Evolutionary conservation across 2,888 invertebrate genomes (phyloP).

Genomic region (Aporophyla lueneburgensis): DNA sequence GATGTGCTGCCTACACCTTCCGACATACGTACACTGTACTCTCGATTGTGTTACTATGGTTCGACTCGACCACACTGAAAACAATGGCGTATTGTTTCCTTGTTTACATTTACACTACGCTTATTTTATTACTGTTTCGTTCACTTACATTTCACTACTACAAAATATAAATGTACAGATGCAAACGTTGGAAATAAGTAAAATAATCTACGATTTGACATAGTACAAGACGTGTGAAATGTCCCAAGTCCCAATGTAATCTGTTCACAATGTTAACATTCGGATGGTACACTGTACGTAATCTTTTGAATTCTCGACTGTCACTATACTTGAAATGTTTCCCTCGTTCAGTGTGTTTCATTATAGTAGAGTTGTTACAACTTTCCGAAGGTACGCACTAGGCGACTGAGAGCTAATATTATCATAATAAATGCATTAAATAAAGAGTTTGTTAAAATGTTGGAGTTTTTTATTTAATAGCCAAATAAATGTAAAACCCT

Average conservation of each 20-base stretch:
- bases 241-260: constrained; percentile 20
- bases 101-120: constrained; percentile 40
- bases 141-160: constrained; percentile 36
- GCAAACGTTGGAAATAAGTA: not conserved
- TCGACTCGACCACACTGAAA: constrained; percentile 34
- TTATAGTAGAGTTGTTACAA: constrained; percentile 87
- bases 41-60: constrained; percentile 36
- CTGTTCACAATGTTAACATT: constrained; percentile 36
- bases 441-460: constrained; percentile 89
- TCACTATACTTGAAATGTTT: constrained; percentile 68
- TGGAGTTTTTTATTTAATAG: constrained; percentile 72
- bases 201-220: constrained; percentile 2
- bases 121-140: constrained; percentile 44
- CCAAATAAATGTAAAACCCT: not conserved
- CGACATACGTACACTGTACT: constrained; percentile 51
- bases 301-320: constrained; percentile 71
- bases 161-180: constrained; percentile 5
- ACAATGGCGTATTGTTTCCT: constrained; percentile 38
- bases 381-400: constrained; percentile 91
- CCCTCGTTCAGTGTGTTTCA: constrained; percentile 73
- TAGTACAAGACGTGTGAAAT: constrained; percentile 18
- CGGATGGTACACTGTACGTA: constrained; percentile 65
- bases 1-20: constrained; percentile 79
- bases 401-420: constrained; percentile 91
- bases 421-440: constrained; percentile 90